Conservation (phyloP, 2,113 vertebrate species). For the Xyliphius kryptos region DNA sequence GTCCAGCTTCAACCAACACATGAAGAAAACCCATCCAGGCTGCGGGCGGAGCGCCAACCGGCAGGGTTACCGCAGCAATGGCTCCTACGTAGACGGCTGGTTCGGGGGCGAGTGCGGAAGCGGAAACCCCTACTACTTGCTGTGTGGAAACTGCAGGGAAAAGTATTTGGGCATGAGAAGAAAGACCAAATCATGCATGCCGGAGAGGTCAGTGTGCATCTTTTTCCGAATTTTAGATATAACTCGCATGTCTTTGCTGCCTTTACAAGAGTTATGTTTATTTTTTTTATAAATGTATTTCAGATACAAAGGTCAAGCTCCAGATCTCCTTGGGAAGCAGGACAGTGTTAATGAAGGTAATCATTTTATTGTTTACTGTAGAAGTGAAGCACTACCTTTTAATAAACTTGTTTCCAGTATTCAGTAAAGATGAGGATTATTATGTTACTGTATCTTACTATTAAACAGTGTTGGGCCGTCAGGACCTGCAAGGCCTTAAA, state of each 20-base stretch:
- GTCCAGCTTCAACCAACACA: slow-evolving; percentile 94
- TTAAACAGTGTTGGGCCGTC: no score
- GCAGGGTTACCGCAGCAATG: slow-evolving; percentile 95
- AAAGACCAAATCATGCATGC: slow-evolving; percentile 75
- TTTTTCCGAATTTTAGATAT: no score
- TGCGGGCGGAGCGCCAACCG: slow-evolving; percentile 93
- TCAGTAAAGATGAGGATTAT: no score
- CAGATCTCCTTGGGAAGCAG: slow-evolving; percentile 94
- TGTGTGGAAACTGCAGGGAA: slow-evolving; percentile 88
- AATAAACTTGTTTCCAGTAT: no score
- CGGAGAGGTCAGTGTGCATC: slow-evolving; percentile 74
- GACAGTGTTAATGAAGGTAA: slow-evolving; percentile 98
- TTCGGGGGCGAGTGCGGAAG: slow-evolving; percentile 96
- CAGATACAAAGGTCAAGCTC: slow-evolving; percentile 94
- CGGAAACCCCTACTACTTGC: slow-evolving; percentile 91
- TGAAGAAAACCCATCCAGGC: slow-evolving; percentile 94
- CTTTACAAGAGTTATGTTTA: not conserved
- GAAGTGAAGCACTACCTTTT: not conserved
- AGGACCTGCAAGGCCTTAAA: no score
- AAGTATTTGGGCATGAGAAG: slow-evolving; percentile 88
- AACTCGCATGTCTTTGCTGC: no score
- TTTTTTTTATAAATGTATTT: not conserved
- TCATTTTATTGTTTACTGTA: not conserved
- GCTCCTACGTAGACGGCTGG: slow-evolving; percentile 97
- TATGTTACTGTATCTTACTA: no score